Base-by-base conservation (phyloP, 2,888 invertebrate genomes). In the Deilephila elpenor region DNA sequence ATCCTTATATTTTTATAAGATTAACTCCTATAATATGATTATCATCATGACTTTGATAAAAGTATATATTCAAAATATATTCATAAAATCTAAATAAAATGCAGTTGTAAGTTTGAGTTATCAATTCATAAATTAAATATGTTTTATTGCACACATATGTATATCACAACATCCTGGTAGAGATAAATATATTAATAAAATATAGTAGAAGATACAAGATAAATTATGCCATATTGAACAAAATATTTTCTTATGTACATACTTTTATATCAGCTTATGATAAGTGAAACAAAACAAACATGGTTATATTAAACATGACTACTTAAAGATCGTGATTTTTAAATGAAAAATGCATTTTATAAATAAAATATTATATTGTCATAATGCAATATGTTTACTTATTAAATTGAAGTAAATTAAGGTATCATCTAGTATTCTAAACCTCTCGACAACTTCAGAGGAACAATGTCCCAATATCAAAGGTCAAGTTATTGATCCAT, bases 401-500 rank as follows among this genome's bases (percentile, higher is more conserved):
- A 4, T 44, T 44, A 44, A 11, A 44, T 44, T 14, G 44, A 44
- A 44, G 44, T 44, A 44, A 44, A 44, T 44, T 11, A 14, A 44
- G 14, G 44, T 44, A 14, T 11, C 44, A 14, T 2, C 44, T 14
- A 11, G 44, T 44, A 44, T 44, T 44, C 44, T 44, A 44, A 44
- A 44, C 44, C 14, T 56, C n/a, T 19, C 56, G 56, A 19, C 53
- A 53, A 37, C 17, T 62, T 8, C 11, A 14, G 20, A 17, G 29
- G 37, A 72, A 61, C 32, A 67, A 20, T 59, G 44, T 37, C 8
- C 44, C 59, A 71, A 59, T 53, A 61, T 75, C 73, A 84, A 85
- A 86, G 83, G 82, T 84, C 83, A 80, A 75, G 44, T 60, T 82
- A 81, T 79, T 82, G 81, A 82, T 83, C 77, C 70, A 74, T 74